These are phyloP conservation scores for Chaetodon trifasciatus DNA, from an alignment of 2,797 vertebrate species.

Conservation along the genomic window DNA sequence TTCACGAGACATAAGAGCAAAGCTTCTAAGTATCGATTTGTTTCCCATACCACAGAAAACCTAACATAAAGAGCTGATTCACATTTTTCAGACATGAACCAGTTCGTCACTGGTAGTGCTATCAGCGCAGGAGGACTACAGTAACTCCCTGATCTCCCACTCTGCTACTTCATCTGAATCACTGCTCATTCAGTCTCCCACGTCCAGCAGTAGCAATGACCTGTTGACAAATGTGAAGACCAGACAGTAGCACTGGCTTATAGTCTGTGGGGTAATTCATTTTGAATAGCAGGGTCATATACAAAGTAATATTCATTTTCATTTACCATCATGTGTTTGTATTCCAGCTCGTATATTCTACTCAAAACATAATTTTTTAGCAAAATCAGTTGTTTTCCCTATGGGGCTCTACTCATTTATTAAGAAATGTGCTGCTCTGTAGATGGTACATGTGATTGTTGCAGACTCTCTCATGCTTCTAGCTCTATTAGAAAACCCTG, in stretches of 20 bases:
- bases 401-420: not conserved
- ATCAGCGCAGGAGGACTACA: not conserved
- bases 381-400: not conserved
- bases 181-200: not conserved
- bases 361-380: not conserved
- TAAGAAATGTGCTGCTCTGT: not conserved
- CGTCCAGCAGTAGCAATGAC: not conserved
- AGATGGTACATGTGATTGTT: not conserved
- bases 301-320: not conserved
- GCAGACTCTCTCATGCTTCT: not conserved
- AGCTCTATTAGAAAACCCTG: not conserved
- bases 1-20: not conserved
- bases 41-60: not conserved
- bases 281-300: not conserved
- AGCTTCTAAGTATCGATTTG: not conserved
- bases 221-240: not conserved
- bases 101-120: not conserved
- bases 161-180: not conserved
- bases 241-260: not conserved
- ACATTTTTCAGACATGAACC: not conserved
- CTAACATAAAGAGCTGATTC: not conserved
- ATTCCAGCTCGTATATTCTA: not conserved
- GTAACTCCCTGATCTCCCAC: not conserved
- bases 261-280: not conserved
- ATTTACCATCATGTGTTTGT: not conserved